Evolutionary conservation across 1,140 invertebrate genomes (phyloP), one percentile per base, ranked within the genome.

Genomic region (Helicoverpa armigera): DNA sequence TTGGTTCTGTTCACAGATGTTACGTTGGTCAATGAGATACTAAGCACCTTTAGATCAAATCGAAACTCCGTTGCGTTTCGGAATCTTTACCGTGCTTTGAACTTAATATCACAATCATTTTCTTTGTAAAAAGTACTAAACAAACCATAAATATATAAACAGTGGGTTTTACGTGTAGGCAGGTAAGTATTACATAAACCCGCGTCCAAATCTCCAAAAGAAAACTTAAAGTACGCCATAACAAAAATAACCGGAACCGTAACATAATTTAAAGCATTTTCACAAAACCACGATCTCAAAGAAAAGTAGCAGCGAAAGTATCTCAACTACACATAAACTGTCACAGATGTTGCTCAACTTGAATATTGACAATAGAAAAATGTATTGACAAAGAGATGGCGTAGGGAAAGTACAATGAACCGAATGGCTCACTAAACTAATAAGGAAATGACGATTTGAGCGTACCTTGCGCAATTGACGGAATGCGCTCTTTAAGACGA

Each of bases 371-470:
- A 56, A 79, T 70, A 48, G 76, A 29, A 54, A 43, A 60, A 70
- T 70, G 29, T 69, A 29, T 58, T 70, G 23, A 54, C 61, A 54
- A 69, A 61, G 65, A 77, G 43, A 65, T 48, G 56, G 74, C 75
- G 29, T 53, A 74, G 69, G 76, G 70, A 82, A 82, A 82, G 76
- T 78, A 63, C 48, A 69, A 12, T 65, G 58, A 74, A 53, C 29
- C 51, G 29, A 4, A 58, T 53, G 51, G 31, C 81, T 76, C 18
- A 82, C 81, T 18, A 82, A 82, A 79, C 76, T 82, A 82, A 82
- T 82, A 82, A 82, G 81, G 81, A 82, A 82, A 53, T 69, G 53
- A 74, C 76, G 58, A 79, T 70, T 82, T 80, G 51, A 23, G 18
- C 58, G 61, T 58, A 63, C 60, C 81, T 82, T 82, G 61, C 75